Evolutionary conservation across 2,797 vertebrate species (phyloP).

Genomic region (Epinephelus coioides): DNA sequence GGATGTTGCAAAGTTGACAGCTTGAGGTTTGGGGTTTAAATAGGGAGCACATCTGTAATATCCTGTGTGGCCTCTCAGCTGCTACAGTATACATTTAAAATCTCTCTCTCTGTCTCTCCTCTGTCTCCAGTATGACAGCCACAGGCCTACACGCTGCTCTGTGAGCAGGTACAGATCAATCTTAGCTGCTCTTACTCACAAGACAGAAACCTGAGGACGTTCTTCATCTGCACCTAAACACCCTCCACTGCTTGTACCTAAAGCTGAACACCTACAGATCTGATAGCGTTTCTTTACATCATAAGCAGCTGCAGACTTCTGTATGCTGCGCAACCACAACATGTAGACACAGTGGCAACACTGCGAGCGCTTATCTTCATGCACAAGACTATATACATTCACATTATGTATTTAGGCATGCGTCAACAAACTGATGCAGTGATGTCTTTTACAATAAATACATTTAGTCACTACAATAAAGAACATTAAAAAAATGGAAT

Average conservation of each 20-base stretch:
- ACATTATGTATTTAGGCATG: constrained; percentile 54
- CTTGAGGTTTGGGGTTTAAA: constrained; percentile 74
- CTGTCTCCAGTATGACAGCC: constrained; percentile 55
- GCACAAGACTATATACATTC: constrained; percentile 35
- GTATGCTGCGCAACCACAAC: constrained; percentile 8
- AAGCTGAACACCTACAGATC: constrained; percentile 16
- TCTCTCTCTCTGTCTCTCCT: constrained; percentile 48
- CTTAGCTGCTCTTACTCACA: constrained; percentile 20
- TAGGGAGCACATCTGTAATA: constrained; percentile 66
- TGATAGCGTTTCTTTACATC: neutral
- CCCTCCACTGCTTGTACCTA: neutral
- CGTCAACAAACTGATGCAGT: constrained; percentile 49
- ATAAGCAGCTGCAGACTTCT: constrained; percentile 11
- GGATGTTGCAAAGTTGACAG: constrained; percentile 68
- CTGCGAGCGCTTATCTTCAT: constrained; percentile 9
- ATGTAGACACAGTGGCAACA: constrained; percentile 58
- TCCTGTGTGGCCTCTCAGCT: constrained; percentile 63
- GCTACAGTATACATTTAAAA: constrained; percentile 58
- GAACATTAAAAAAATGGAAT: constrained; percentile 65
- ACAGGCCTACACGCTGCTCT: constrained; percentile 54
- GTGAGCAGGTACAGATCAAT: constrained; percentile 55
- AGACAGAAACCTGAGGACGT: constrained; percentile 19
- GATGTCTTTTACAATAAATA: constrained; percentile 73
- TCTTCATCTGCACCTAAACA: constrained; percentile 26
- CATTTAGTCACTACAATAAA: constrained; percentile 64